A percentile compares a stretch with the other conserved stretches of the same genome.
Conservation (phyloP, 2,113 vertebrate genomes). For the Tragelaphus strepsiceros region DNA sequence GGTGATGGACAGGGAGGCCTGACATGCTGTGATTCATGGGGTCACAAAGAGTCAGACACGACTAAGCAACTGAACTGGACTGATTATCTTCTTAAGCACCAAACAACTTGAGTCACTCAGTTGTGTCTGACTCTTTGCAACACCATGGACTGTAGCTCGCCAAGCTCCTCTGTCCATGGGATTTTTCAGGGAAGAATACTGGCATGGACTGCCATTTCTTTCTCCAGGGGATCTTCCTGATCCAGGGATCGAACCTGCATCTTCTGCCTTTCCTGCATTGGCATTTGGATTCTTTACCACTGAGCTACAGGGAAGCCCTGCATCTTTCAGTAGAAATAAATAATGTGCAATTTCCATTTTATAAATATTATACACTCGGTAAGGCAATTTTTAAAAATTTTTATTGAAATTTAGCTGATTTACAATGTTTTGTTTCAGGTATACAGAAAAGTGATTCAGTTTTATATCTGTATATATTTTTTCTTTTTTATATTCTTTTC, state of each 20-base stretch:
- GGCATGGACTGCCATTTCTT: neutral
- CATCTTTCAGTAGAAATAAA: conserved; percentile 4
- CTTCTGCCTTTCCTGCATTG: neutral
- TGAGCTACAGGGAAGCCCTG: neutral
- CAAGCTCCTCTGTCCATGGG: neutral
- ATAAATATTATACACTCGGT: neutral
- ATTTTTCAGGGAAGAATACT: neutral
- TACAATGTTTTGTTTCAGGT: neutral
- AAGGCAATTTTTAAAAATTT: neutral
- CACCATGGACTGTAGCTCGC: neutral
- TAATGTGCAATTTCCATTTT: neutral
- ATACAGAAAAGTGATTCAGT: neutral
- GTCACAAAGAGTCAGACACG: no score
- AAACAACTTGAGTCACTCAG: neutral
- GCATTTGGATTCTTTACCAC: neutral
- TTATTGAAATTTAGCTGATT: neutral
- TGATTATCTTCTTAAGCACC: neutral
- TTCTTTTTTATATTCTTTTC: neutral
- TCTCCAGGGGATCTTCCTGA: neutral
- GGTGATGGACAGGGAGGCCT: no score
- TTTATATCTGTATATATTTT: neutral
- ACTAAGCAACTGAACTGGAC: no score
- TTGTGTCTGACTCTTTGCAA: neutral
- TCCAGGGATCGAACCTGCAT: neutral
- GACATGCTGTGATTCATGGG: no score